A percentile compares a stretch with the other conserved stretches of the same genome.
Conservation (phyloP, 2,113 vertebrate genomes). For the Podarcis cretensis region DNA sequence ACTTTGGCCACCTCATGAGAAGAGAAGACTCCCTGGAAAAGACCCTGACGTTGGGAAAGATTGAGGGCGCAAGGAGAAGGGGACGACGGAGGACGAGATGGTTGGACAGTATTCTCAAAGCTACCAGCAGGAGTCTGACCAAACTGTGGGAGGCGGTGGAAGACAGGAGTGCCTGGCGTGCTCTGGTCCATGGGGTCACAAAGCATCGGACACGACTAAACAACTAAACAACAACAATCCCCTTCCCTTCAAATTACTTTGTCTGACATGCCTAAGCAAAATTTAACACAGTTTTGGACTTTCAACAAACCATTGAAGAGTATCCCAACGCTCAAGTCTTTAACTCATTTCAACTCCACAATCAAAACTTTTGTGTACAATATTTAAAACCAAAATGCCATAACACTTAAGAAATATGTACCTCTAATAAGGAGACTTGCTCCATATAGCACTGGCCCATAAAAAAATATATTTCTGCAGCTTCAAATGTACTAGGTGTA, state of each 20-base stretch:
- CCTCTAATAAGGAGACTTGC: slow-evolving; percentile 68
- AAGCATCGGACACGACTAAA: too few species aligned
- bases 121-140: too few species aligned
- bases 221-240: not conserved
- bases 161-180: too few species aligned
- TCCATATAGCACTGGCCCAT: slow-evolving; percentile 80
- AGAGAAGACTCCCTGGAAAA: too few species aligned
- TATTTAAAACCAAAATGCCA: not conserved
- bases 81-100: too few species aligned
- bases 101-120: too few species aligned
- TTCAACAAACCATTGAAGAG: not conserved
- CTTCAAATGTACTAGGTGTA: slow-evolving; percentile 26
- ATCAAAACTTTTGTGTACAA: not conserved
- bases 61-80: too few species aligned
- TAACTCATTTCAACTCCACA: not conserved
- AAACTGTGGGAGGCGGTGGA: too few species aligned
- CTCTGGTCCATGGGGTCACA: too few species aligned
- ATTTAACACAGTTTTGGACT: not conserved
- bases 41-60: too few species aligned
- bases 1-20: too few species aligned
- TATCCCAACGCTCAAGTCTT: not conserved
- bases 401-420: slow-evolving; percentile 39
- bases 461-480: slow-evolving; percentile 75
- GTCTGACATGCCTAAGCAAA: not conserved
- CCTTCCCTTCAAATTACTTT: not conserved